Evolutionary conservation across 2,797 vertebrate species (phyloP), one percentile per base, ranked within the genome.

Genomic region (Liasis olivaceus): DNA sequence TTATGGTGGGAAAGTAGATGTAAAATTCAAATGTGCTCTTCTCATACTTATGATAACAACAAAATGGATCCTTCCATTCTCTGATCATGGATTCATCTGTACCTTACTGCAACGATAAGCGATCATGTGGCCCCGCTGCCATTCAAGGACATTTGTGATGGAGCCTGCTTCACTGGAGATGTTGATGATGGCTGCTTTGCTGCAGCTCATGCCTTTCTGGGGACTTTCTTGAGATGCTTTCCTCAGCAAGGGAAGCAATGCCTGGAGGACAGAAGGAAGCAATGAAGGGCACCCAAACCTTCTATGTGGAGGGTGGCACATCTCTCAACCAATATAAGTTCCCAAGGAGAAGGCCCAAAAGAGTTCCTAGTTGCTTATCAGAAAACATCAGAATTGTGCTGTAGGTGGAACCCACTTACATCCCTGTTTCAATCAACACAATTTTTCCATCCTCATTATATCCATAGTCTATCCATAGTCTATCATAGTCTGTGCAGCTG

Each of bases 141-240:
- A 97, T 0, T 54, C 2, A 0, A 90, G 2, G 36, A 92, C 63
- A 2, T 90, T 58, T 0, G 0, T 0, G 17, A 97, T 92, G 87
- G 96, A 97, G 2, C 60, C 95, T 58, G 95, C 1, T 12, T 24
- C 0, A 0, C 96, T 88, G 54, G 97, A 97, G 14, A 98, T 51
- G 93, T 98, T 95, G 93, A 97, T 15, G 8, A 97, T 87, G 1
- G 96, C 96, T 31, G 97, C 96, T 93, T 97, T 97, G 56, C 90
- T 92, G 89, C 92, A 96, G 51, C 97, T 97, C 97, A 97, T 95
- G 20, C 64, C 81, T 31, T 90, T 69, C 20, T 56, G 47, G 13
- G 85, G 14, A 14, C 42, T 90, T 91, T 93, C 88, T 17, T 63
- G 62, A 81, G 94, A 85, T 51, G 94, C 94, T 14, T 90, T 93